A percentile compares a stretch with the other conserved stretches of the same genome.
phyloP scores from a whole-genome alignment of 2,888 invertebrate genomes.

The Apodemia hepburni region DNA sequence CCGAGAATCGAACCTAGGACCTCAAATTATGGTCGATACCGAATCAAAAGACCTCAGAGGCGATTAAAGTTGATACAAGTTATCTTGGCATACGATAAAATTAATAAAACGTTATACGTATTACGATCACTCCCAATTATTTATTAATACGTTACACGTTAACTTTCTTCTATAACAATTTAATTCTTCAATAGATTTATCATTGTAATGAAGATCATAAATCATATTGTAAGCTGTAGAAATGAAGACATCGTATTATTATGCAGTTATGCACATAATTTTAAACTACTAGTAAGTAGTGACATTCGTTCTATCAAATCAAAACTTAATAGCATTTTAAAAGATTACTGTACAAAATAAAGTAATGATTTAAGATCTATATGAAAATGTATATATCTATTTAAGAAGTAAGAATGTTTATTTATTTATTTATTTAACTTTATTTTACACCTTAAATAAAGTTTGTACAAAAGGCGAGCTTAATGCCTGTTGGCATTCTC shows the following conservation, averaged over 20 bases:
- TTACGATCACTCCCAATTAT: neutral
- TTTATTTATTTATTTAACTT: too few species aligned
- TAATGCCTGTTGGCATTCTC: too few species aligned
- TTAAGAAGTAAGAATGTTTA: too few species aligned
- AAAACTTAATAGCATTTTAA: neutral
- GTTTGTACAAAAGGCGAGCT: too few species aligned
- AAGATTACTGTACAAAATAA: neutral
- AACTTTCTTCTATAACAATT: conserved; percentile 10
- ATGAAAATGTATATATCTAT: too few species aligned
- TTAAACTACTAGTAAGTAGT: conserved; percentile 20
- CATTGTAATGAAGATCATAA: conserved; percentile 19
- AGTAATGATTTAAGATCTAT: neutral
- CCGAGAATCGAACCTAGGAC: too few species aligned
- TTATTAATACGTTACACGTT: neutral
- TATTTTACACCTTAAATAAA: too few species aligned
- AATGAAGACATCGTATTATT: conserved; percentile 16
- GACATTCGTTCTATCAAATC: conserved; percentile 24
- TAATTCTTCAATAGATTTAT: conserved; percentile 17
- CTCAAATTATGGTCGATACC: too few species aligned
- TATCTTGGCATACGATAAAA: too few species aligned
- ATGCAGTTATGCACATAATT: conserved; percentile 9
- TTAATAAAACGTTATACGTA: neutral
- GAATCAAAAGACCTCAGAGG: too few species aligned
- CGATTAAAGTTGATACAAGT: too few species aligned
- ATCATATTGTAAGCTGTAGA: conserved; percentile 13